Percentiles rank a stretch among this genome's conserved stretches.
phyloP scores from a whole-genome alignment of 2,888 invertebrate species.

The Athalia rosae region DNA sequence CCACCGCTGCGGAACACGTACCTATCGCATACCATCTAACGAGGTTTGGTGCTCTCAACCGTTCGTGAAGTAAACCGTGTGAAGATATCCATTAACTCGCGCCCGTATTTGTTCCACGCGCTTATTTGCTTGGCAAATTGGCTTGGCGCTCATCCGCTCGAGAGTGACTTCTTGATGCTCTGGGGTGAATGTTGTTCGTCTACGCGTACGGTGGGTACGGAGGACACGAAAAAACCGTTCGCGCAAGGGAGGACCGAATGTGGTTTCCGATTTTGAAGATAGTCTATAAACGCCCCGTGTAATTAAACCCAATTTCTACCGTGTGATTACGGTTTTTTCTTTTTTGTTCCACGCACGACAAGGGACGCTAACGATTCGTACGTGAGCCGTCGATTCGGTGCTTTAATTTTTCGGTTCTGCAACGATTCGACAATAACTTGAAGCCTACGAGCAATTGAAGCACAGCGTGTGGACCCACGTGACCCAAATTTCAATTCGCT shows the following conservation, averaged over 20 bases:
- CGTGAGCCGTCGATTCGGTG: conserved; percentile 16
- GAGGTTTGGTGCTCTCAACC: conserved; percentile 1
- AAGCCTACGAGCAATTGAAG: conserved; percentile 12
- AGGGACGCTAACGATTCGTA: conserved; percentile 1
- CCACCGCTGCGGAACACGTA: background rate
- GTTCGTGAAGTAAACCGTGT: conserved; percentile 24
- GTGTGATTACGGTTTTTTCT: conserved; percentile 8
- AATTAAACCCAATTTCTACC: conserved; percentile 31
- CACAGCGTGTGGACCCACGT: background rate
- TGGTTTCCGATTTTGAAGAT: background rate
- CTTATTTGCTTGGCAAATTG: conserved; percentile 21
- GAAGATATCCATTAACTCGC: conserved; percentile 30
- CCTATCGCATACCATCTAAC: background rate
- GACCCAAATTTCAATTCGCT: background rate
- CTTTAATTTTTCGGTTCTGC: background rate
- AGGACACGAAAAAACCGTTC: conserved; percentile 1
- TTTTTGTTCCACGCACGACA: background rate
- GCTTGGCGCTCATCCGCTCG: conserved; percentile 19
- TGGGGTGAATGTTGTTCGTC: conserved; percentile 3
- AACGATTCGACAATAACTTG: conserved; percentile 16
- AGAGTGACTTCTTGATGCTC: conserved; percentile 17
- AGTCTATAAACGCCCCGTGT: background rate
- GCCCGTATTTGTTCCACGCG: conserved; percentile 23
- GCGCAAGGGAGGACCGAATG: conserved; percentile 1
- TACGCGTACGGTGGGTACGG: conserved; percentile 8